Evolutionary conservation across 2,888 invertebrate genomes (phyloP).

Genomic region (Sarcophaga rosellei): DNA sequence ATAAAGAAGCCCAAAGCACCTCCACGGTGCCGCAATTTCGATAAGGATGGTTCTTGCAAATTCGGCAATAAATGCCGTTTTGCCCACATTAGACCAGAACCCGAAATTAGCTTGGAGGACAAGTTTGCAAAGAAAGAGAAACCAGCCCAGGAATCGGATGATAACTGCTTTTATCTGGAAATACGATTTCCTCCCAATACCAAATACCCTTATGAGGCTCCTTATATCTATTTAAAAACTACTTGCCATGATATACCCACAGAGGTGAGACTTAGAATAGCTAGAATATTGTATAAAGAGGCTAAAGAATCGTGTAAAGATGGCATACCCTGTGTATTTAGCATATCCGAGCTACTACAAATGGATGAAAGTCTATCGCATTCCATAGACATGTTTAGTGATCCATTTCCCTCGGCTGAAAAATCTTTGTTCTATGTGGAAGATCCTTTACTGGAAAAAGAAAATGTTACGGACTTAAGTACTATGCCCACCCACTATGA

Average conservation of each 20-base stretch:
- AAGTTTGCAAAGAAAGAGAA: slow-evolving; percentile 51
- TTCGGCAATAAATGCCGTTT: slow-evolving; percentile 89
- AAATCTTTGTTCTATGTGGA: slow-evolving; percentile 85
- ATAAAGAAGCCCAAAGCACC: slow-evolving; percentile 73
- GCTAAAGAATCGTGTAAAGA: slow-evolving; percentile 85
- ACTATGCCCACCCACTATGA: slow-evolving; percentile 85
- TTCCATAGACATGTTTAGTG: slow-evolving; percentile 83
- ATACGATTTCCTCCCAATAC: slow-evolving; percentile 87
- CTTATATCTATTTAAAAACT: slow-evolving; percentile 87
- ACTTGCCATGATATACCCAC: slow-evolving; percentile 85
- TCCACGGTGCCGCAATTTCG: slow-evolving; percentile 84
- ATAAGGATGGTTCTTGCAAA: slow-evolving; percentile 84
- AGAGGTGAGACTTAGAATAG: slow-evolving; percentile 85
- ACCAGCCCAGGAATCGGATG: slow-evolving; percentile 69
- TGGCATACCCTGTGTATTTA: slow-evolving; percentile 88
- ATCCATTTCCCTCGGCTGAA: slow-evolving; percentile 82
- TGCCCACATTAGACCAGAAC: slow-evolving; percentile 83
- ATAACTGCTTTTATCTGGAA: slow-evolving; percentile 86
- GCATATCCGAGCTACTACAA: slow-evolving; percentile 86
- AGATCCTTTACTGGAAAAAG: background rate
- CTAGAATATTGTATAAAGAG: slow-evolving; percentile 86
- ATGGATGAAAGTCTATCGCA: slow-evolving; percentile 86
- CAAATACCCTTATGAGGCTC: slow-evolving; percentile 89
- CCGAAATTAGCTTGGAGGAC: slow-evolving; percentile 74
- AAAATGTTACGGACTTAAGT: slow-evolving; percentile 72